phyloP scores from a whole-genome alignment of 2,113 vertebrate genomes.

The Oryzias celebensis region DNA sequence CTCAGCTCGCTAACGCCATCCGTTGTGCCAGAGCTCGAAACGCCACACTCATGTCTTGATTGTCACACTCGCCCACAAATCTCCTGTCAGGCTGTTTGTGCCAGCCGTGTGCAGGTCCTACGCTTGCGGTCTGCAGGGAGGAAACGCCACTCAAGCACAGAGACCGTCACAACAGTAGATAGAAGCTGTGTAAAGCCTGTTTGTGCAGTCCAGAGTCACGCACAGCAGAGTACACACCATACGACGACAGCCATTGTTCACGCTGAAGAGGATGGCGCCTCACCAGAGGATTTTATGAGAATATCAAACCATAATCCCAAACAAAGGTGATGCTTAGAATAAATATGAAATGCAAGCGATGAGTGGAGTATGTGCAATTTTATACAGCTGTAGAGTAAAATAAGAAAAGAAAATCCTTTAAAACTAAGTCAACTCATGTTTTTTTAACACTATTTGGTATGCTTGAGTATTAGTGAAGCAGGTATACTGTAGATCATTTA shows the following conservation, averaged over 20 bases:
- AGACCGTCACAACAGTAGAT: conserved; percentile 21
- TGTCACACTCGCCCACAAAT: conserved; percentile 43
- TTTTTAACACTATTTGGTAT: too few species aligned
- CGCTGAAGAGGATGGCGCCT: conserved; percentile 23
- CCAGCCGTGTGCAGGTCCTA: conserved; percentile 42
- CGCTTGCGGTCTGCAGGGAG: conserved; percentile 27
- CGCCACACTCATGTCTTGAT: conserved; percentile 19
- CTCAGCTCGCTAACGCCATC: not conserved
- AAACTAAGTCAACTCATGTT: too few species aligned
- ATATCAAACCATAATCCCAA: too few species aligned
- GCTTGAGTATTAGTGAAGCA: too few species aligned
- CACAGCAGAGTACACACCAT: conserved; percentile 56
- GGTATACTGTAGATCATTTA: too few species aligned
- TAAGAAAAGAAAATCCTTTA: too few species aligned
- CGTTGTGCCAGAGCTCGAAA: conserved; percentile 1
- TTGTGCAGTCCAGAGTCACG: conserved; percentile 17
- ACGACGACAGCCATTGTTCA: conserved; percentile 40
- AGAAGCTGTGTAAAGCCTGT: not conserved
- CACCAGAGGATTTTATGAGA: too few species aligned
- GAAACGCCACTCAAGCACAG: conserved; percentile 15
- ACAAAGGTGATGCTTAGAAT: too few species aligned
- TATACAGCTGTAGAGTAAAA: too few species aligned
- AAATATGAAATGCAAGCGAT: too few species aligned
- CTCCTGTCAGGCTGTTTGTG: conserved; percentile 24
- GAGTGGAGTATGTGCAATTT: too few species aligned